Base-by-base conservation (phyloP, 2,888 invertebrate species). In the Chrysotoxum bicinctum region DNA sequence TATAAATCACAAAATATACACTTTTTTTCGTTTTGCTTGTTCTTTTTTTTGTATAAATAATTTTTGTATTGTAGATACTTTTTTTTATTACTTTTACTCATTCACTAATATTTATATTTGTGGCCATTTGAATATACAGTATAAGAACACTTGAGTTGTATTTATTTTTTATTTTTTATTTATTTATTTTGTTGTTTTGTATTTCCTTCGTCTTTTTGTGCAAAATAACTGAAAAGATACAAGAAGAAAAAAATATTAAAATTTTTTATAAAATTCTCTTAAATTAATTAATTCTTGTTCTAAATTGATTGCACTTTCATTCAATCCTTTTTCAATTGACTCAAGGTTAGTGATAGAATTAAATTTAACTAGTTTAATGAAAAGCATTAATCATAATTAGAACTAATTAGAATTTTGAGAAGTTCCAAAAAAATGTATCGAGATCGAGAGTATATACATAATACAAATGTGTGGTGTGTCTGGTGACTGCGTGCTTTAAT, bases 111-210 rank as follows among this genome's bases (percentile, higher is more conserved):
- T 82, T 78, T 74, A 74, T 60, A 77, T 87, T 68, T 75, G 70
- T 78, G 77, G 74, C 77, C 86, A 82, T 82, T 86, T 87, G 76
- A 78, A 45, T 64, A 81, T 80, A 86, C n/a, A n/a, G n/a, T 80
- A 85, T 77, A 82, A 81, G 85, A 82, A 82, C 78, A 83, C 81
- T 81, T 86, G 73, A 68, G 68, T 70, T 77, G 52, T 69, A 62
- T 73, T 75, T 40, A 73, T 45, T n/a, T 10, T 58, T 62, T 43
- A 54, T 21, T 7, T 74, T 54, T 30, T 69, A 50, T 48, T 58
- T 78, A 32, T 9, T 56, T 58, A 76, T 69, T 19, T 14, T n/a
- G n/a, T n/a, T n/a, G n/a, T n/a, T n/a, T 21, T 19, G 45, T 60
- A 45, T 64, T 76, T 78, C 58, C 64, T 82, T 23, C 74, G 70